Evolutionary conservation across 35 echinoderm and acorn worm genomes (phyloP), one percentile per base, ranked within the genome.

Genomic region (Patiria miniata): DNA sequence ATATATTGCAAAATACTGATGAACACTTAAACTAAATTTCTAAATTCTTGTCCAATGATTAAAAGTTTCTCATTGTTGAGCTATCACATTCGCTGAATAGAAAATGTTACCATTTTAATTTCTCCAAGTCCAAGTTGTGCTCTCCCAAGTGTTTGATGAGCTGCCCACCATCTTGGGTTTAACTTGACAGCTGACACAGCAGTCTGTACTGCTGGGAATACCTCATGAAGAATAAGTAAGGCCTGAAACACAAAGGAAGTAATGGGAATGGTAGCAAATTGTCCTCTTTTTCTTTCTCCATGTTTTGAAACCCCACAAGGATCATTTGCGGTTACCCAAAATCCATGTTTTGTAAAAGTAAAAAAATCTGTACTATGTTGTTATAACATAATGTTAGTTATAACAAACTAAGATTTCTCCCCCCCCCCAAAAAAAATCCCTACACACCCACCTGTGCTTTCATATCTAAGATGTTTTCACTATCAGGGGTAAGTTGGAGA

Each of bases 361-460:
- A n/a, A n/a, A n/a, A n/a, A n/a, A n/a, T n/a, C n/a, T n/a, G n/a
- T n/a, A n/a, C n/a, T n/a, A n/a, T n/a, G n/a, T n/a, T n/a, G n/a
- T n/a, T n/a, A n/a, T n/a, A n/a, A n/a, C n/a, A n/a, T n/a, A n/a
- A n/a, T n/a, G n/a, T n/a, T n/a, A n/a, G n/a, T n/a, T n/a, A n/a
- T n/a, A n/a, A n/a, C n/a, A n/a, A n/a, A n/a, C n/a, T n/a, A n/a
- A n/a, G n/a, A n/a, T n/a, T n/a, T n/a, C n/a, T n/a, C n/a, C n/a
- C n/a, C n/a, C n/a, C n/a, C n/a, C n/a, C n/a, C n/a, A n/a, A n/a
- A n/a, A n/a, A n/a, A n/a, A n/a, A n/a, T 28, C 29, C 8, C 4
- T 52, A 37, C n/a, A n/a, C n/a, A n/a, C n/a, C n/a, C n/a, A n/a
- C 91, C 84, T 97, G 91, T 39, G 95, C 95, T 77, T 93, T 97